Percentiles rank a stretch among this genome's conserved stretches.
These are phyloP conservation scores for Oreochromis aureus DNA, from an alignment of 2,113 vertebrate species.

Conservation along the genomic window DNA sequence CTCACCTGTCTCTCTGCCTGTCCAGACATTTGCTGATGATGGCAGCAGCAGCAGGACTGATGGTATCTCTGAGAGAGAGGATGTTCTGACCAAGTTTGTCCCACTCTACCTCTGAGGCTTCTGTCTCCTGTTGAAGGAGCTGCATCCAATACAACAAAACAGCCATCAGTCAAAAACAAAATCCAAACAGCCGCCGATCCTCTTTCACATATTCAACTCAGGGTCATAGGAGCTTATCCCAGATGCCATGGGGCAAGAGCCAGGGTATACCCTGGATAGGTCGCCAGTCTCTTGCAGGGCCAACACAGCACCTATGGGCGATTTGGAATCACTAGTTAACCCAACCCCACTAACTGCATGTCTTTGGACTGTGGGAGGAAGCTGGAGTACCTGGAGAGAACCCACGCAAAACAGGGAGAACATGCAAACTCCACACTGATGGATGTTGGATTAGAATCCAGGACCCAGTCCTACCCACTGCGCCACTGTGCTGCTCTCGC, in stretches of 20 bases:
- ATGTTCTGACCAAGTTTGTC: slow-evolving; percentile 56
- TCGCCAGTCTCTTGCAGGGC: neutral
- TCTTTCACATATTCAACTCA: neutral
- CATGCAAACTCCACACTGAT: neutral
- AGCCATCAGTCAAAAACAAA: neutral
- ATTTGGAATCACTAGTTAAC: neutral
- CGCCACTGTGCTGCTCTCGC: too few species aligned
- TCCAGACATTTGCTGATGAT: slow-evolving; percentile 67
- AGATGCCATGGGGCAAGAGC: neutral
- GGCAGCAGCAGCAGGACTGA: slow-evolving; percentile 63
- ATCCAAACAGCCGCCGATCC: neutral
- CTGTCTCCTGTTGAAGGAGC: slow-evolving; percentile 74
- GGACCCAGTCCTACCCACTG: neutral
- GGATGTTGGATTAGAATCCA: neutral
- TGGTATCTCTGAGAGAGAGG: slow-evolving; percentile 57
- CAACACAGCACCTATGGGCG: neutral
- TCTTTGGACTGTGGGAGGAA: neutral
- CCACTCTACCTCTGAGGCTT: slow-evolving; percentile 69
- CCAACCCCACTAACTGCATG: neutral
- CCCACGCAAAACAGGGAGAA: neutral
- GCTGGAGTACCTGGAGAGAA: neutral
- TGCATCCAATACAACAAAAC: slow-evolving; percentile 32
- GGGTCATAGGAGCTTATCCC: neutral
- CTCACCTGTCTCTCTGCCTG: slow-evolving; percentile 66
- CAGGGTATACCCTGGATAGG: neutral